These are phyloP conservation scores for Crepidodera aurea DNA, from an alignment of 2,888 invertebrate species.

Conservation along the genomic window DNA sequence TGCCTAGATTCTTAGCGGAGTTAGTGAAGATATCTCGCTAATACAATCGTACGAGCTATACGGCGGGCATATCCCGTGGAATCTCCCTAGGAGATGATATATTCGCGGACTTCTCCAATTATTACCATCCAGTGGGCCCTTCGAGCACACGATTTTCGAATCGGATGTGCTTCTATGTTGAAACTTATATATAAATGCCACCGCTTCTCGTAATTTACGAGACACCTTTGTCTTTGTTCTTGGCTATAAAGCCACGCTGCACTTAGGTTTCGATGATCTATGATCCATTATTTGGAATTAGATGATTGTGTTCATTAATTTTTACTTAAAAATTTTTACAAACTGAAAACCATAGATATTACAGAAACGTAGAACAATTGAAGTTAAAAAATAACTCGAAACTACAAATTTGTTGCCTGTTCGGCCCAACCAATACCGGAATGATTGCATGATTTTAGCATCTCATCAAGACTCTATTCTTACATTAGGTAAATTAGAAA, in stretches of 20 bases:
- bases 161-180: constrained; percentile 32
- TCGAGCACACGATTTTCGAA: constrained; percentile 21
- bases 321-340: no score
- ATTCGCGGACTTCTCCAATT: constrained; percentile 54
- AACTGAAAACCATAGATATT: no score
- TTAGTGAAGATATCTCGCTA: constrained; percentile 55
- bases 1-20: constrained; percentile 55
- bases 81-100: constrained; percentile 52
- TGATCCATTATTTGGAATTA: constrained; percentile 1
- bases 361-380: no score
- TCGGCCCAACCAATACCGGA: no score
- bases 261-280: neutral
- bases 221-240: constrained; percentile 34
- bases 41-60: constrained; percentile 50
- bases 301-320: no score
- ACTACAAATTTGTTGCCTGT: no score
- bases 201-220: constrained; percentile 36
- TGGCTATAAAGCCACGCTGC: constrained; percentile 3
- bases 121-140: constrained; percentile 51
- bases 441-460: no score
- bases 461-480: no score
- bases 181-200: constrained; percentile 37
- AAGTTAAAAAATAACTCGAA: no score
- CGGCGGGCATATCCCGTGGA: constrained; percentile 43
- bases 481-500: no score